A percentile compares a stretch with the other conserved stretches of the same genome.
Conservation (phyloP, 2,797 vertebrate species). For the Arremon aurantiirostris region DNA sequence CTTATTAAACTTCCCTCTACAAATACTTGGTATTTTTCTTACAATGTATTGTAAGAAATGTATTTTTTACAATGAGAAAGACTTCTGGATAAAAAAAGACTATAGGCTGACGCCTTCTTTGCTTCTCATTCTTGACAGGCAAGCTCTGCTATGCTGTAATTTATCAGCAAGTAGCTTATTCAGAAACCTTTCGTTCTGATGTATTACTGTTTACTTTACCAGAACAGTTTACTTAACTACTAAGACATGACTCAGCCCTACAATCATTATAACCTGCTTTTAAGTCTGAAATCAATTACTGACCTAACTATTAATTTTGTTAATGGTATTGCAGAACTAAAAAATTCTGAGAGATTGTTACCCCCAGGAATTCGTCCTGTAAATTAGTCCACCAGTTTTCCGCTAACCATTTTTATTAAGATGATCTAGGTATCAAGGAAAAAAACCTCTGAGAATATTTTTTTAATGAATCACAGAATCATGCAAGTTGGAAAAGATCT, state of each 20-base stretch:
- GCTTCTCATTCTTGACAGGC: neutral
- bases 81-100: neutral
- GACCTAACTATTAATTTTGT: neutral
- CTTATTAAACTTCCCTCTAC: neutral
- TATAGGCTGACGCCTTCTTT: neutral
- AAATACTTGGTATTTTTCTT: neutral
- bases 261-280: neutral
- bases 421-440: neutral
- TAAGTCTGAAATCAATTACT: neutral
- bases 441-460: neutral
- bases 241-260: neutral
- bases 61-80: neutral
- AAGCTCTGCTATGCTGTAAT: neutral
- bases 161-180: neutral
- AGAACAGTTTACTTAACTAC: neutral
- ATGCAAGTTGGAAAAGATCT: neutral
- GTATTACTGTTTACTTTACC: neutral
- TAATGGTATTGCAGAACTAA: neutral
- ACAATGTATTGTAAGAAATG: neutral
- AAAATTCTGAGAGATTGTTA: neutral
- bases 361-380: neutral
- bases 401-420: neutral
- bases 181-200: neutral
- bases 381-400: neutral
- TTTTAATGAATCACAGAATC: neutral